phyloP scores from a whole-genome alignment of 1,140 invertebrate species.

The Macrotrachela quadricornifera region DNA sequence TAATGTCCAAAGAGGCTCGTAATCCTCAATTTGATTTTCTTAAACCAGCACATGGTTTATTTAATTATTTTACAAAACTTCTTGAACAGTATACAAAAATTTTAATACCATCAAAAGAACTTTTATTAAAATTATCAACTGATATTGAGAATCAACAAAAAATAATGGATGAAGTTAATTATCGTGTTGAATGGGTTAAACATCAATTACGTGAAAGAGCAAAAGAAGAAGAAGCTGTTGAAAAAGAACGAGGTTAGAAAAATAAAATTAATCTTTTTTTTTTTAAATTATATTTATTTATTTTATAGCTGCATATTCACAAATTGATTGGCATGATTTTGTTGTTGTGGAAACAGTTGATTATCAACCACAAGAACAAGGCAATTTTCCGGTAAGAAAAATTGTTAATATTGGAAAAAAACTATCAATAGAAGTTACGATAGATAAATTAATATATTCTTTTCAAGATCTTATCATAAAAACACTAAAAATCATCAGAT shows the following conservation, averaged over 20 bases:
- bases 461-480: not conserved
- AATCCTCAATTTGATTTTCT: constrained; percentile 99
- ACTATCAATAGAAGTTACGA: not conserved
- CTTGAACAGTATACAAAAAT: constrained; percentile 94
- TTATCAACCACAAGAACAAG: constrained; percentile 83
- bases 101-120: constrained; percentile 72
- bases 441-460: not conserved
- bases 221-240: constrained; percentile 75
- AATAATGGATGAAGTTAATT: constrained; percentile 70
- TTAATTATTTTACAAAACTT: constrained; percentile 92
- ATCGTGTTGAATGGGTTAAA: constrained; percentile 80
- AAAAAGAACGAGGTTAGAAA: constrained; percentile 55
- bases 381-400: constrained; percentile 34
- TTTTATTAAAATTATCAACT: constrained; percentile 52
- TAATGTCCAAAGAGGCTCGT: constrained; percentile 91
- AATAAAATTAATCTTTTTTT: not conserved
- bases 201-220: constrained; percentile 73
- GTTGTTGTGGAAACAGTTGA: constrained; percentile 98
- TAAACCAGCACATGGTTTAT: constrained; percentile 86
- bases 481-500: no score
- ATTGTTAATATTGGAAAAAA: not conserved
- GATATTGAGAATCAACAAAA: constrained; percentile 49
- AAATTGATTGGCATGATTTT: constrained; percentile 99
- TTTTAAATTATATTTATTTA: not conserved
- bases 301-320: constrained; percentile 62